phyloP scores from a whole-genome alignment of 35 echinoderm and acorn worm genomes.

The Heliocidaris erythrogramma region DNA sequence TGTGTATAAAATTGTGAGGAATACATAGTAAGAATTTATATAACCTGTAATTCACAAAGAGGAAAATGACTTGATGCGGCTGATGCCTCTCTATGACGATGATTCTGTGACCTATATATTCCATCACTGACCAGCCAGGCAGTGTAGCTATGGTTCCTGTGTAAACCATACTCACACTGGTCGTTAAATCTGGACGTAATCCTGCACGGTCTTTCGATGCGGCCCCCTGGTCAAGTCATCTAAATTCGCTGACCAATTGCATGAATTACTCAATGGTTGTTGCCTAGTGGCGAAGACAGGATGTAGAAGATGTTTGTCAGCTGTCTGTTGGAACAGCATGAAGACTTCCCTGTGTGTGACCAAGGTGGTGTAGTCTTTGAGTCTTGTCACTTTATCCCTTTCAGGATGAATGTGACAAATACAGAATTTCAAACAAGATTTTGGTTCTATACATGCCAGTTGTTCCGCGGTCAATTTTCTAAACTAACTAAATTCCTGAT shows the following conservation, averaged over 20 bases:
- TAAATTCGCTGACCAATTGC: conserved; percentile 24
- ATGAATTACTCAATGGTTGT: conserved; percentile 17
- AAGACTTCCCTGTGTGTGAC: conserved; percentile 27
- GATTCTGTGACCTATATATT: background rate
- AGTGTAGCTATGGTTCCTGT: background rate
- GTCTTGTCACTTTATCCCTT: background rate
- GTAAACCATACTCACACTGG: background rate
- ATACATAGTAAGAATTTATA: too few species aligned
- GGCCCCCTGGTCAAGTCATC: background rate
- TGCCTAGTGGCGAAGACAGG: background rate
- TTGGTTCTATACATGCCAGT: background rate
- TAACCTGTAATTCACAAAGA: background rate
- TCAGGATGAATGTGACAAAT: background rate
- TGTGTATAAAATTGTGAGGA: too few species aligned
- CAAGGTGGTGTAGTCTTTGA: background rate
- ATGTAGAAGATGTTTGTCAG: background rate
- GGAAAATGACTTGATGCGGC: background rate
- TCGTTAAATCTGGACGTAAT: background rate
- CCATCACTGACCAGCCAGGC: background rate
- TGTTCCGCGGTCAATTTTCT: background rate
- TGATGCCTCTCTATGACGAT: background rate
- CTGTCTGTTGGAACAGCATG: conserved; percentile 26
- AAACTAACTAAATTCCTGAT: background rate
- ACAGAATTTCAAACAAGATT: background rate
- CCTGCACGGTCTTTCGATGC: background rate